These are phyloP conservation scores for Serripes groenlandicus DNA, from an alignment of 2,888 invertebrate genomes.

Conservation along the genomic window DNA sequence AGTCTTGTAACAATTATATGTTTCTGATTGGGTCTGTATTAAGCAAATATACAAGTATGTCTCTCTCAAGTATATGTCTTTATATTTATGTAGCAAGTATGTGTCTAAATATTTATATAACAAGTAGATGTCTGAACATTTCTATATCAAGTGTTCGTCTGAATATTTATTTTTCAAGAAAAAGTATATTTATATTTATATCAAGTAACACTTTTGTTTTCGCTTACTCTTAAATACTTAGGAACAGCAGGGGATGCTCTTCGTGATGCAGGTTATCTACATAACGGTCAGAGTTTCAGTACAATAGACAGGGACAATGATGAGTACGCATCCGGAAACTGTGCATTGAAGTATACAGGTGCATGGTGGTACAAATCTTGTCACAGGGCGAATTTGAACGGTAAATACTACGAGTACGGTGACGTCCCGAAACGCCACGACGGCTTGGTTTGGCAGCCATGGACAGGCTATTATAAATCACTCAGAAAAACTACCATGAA, in stretches of 20 bases:
- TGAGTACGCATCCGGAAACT: background rate
- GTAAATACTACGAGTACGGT: background rate
- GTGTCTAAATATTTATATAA: no score
- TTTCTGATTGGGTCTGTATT: no score
- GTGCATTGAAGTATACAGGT: background rate
- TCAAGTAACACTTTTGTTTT: no score
- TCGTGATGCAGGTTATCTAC: background rate
- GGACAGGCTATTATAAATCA: background rate
- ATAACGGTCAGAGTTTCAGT: background rate
- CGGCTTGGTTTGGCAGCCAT: background rate
- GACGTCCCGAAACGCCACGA: background rate
- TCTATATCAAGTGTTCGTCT: no score
- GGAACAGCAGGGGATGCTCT: background rate
- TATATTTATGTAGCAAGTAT: no score
- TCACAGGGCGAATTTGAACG: background rate
- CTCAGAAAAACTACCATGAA: background rate
- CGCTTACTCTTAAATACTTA: background rate
- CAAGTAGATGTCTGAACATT: no score
- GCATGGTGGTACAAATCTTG: slow-evolving; percentile 11
- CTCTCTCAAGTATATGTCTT: no score
- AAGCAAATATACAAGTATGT: no score
- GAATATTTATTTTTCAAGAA: no score
- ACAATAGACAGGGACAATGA: slow-evolving; percentile 15
- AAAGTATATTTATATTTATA: no score
- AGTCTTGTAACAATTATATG: no score